phyloP scores from a whole-genome alignment of 2,113 vertebrate species.

The Onychostoma macrolepis region DNA sequence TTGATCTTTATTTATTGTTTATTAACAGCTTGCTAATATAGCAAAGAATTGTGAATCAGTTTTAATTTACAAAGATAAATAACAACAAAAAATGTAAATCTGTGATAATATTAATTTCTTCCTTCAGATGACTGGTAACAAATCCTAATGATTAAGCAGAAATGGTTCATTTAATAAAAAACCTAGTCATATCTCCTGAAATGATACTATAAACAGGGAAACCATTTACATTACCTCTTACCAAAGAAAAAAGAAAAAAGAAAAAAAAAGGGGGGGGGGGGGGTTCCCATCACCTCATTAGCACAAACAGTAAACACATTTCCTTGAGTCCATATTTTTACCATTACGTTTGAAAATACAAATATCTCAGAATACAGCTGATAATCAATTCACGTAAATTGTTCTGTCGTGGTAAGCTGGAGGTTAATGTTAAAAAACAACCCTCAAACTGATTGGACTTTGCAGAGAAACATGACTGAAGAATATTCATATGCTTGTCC shows the following conservation, averaged over 20 bases:
- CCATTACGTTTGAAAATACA: neutral
- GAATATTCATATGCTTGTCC: neutral
- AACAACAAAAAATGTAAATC: neutral
- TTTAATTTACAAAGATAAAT: slow-evolving; percentile 6
- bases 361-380: neutral
- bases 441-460: neutral
- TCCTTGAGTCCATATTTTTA: neutral
- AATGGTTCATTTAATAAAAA: neutral
- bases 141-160: neutral
- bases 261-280: too few species aligned
- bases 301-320: too few species aligned
- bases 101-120: neutral
- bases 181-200: neutral
- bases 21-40: slow-evolving; percentile 56
- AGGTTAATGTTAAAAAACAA: neutral
- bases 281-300: too few species aligned
- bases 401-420: neutral
- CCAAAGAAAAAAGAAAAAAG: too few species aligned
- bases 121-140: neutral
- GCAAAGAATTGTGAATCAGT: slow-evolving; percentile 44
- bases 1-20: slow-evolving; percentile 24
- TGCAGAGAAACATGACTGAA: neutral
- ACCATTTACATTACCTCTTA: neutral
- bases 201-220: neutral
- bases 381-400: neutral